These are phyloP conservation scores for Onychomys leucogaster DNA, from an alignment of 2,797 vertebrate species.

Conservation along the genomic window DNA sequence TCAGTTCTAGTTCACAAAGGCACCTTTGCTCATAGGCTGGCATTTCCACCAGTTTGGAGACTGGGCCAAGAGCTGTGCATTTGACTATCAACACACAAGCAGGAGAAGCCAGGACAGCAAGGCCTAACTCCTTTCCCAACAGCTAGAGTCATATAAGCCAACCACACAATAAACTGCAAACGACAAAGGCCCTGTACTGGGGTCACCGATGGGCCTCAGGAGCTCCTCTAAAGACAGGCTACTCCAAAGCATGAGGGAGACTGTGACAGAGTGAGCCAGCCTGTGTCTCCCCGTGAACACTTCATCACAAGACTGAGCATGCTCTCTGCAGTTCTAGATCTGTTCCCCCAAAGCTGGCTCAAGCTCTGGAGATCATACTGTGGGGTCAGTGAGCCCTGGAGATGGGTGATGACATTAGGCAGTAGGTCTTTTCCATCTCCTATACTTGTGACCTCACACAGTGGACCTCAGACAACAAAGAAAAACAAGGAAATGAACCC, in stretches of 20 bases:
- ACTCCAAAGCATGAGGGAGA: background rate
- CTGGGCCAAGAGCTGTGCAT: background rate
- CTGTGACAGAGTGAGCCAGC: background rate
- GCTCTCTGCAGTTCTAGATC: background rate
- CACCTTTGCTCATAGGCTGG: background rate
- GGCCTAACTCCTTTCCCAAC: background rate
- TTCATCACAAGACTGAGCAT: background rate
- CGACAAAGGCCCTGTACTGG: background rate
- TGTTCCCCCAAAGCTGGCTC: conserved; percentile 50
- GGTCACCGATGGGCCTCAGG: background rate
- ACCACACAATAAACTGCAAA: no score
- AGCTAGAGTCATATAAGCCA: background rate
- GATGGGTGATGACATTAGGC: conserved; percentile 68
- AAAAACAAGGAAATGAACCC: conserved; percentile 27
- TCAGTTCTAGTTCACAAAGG: background rate
- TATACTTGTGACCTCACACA: conserved; percentile 56
- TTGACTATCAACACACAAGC: background rate
- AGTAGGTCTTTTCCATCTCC: conserved; percentile 64
- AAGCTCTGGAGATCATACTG: conserved; percentile 72
- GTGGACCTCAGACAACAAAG: conserved; percentile 47
- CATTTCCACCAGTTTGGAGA: background rate
- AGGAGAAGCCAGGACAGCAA: background rate
- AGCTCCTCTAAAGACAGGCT: background rate
- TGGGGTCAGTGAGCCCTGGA: conserved; percentile 67
- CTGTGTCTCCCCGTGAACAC: background rate